phyloP scores from a whole-genome alignment of 2,113 vertebrate genomes.

The Elaphurus davidianus region DNA sequence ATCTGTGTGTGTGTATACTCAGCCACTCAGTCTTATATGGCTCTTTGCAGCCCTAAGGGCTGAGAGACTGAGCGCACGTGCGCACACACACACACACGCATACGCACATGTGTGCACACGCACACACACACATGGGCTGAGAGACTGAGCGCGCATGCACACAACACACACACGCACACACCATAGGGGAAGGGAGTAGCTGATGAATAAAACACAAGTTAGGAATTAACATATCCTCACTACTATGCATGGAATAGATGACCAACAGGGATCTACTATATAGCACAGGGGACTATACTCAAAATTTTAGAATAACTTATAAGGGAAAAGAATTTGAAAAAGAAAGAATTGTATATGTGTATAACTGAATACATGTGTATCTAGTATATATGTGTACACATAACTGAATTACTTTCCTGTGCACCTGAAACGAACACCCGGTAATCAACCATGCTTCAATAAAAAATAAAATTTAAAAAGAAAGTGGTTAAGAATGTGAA shows the following conservation, averaged over 20 bases:
- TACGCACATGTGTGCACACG: too few relatives aligned
- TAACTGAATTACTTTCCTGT: background rate
- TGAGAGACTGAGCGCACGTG: rapidly evolving
- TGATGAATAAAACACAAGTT: background rate
- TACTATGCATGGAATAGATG: background rate
- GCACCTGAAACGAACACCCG: background rate
- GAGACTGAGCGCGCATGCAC: rapidly evolving
- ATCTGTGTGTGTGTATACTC: background rate
- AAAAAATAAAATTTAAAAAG: background rate
- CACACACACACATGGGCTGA: background rate
- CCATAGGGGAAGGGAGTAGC: background rate
- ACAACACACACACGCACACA: background rate
- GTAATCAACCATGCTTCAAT: background rate
- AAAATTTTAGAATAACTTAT: background rate
- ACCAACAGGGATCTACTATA: background rate
- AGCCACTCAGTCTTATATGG: background rate
- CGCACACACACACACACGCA: rapidly evolving
- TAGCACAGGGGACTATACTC: background rate
- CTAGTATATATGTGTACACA: background rate
- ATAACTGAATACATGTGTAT: background rate
- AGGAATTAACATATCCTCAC: background rate
- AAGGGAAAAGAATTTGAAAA: background rate
- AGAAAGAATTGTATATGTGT: background rate
- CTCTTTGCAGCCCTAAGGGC: background rate
- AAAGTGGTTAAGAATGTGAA: background rate